Evolutionary conservation across 2,797 vertebrate genomes (phyloP), one percentile per base, ranked within the genome.

Genomic region (Remorina albescens): DNA sequence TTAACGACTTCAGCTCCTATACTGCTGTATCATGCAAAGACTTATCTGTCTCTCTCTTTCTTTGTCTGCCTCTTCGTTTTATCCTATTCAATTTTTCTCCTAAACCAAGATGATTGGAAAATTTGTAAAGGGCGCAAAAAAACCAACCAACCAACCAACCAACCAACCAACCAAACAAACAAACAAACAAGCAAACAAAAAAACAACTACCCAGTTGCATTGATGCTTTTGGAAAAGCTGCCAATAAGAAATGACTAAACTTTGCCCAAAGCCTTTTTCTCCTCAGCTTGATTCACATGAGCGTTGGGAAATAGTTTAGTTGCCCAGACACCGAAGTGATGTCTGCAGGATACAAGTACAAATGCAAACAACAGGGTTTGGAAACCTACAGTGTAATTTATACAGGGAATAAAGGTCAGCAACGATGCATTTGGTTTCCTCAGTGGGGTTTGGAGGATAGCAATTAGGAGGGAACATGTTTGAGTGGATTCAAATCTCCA

Each of bases 211-310:
- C n/a, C n/a, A 68, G 82, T 81, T 57, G 84, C 88, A 84, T 86
- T 89, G 90, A 91, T 89, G 86, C 75, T 84, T 71, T 70, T 75
- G 70, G 71, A 87, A 80, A 84, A 86, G 88, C 90, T 91, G 89
- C 93, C 91, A 87, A 75, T 80, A 80, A 25, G 13, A 83, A 83
- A 90, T 88, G 90, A 91, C 84, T 90, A 88, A 87, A 88, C 82
- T 66, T 63, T 3, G 85, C 90, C 87, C 61, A 71, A 57, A 90
- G 89, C 82, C 67, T 72, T 81, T 83, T 69, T 88, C 74, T 80
- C 74, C 55, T 60, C 70, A 12, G 77, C 77, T 80, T 56, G 80
- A 78, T 80, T 85, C 86, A 76, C 79, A 71, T 74, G 71, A 88
- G 78, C 64, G 76, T 85, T 86, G 73, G 75, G 75, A 81, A 90